phyloP scores from a whole-genome alignment of 2,113 vertebrate species.

The Pandion haliaetus region DNA sequence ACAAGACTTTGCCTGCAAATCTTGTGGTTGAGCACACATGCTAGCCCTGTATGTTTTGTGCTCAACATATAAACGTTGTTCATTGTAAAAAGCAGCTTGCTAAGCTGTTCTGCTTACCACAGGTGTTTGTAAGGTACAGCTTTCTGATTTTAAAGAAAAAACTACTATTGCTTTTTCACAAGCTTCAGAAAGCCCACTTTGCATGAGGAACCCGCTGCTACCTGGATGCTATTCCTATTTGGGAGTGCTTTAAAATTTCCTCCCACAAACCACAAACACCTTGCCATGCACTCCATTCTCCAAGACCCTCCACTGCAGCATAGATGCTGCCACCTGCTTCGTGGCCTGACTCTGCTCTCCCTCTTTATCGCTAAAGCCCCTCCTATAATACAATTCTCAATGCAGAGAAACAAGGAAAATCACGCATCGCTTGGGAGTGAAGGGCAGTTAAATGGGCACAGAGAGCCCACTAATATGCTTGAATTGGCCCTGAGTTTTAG shows the following conservation, averaged over 20 bases:
- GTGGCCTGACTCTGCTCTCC: not conserved
- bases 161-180: not conserved
- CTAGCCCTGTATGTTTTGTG: not conserved
- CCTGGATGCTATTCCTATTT: not conserved
- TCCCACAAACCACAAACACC: not conserved
- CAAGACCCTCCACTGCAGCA: not conserved
- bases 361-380: rapidly evolving
- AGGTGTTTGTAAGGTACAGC: not conserved
- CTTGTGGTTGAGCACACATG: not conserved
- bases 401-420: not conserved
- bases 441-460: not conserved
- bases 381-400: not conserved
- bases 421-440: not conserved
- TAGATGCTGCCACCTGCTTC: not conserved
- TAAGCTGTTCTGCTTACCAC: not conserved
- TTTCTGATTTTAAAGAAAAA: not conserved
- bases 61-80: not conserved
- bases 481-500: conserved; percentile 7
- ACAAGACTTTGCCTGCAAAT: not conserved
- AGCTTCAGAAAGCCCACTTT: not conserved
- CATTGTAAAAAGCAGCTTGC: not conserved
- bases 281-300: not conserved
- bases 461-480: not conserved
- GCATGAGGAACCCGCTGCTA: not conserved
- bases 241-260: not conserved